Base-by-base conservation (phyloP, 2,888 invertebrate genomes). In the Thymelicus acteon region DNA sequence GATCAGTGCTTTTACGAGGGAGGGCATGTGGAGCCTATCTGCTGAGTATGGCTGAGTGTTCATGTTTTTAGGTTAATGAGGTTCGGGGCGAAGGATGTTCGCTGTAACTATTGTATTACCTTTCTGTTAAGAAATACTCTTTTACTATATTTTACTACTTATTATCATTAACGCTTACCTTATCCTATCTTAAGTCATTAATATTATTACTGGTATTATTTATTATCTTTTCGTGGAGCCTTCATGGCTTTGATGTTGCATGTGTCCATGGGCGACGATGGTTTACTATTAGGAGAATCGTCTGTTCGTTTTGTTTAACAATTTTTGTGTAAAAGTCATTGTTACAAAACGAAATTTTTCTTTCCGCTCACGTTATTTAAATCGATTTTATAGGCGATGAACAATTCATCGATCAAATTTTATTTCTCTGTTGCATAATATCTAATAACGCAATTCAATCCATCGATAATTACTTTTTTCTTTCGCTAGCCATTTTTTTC, bases 31-130 rank as follows among this genome's bases (percentile, higher is more conserved):
- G 19, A 49, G 61, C 70, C 52, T 64, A 65, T 70, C 40, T 65
- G 64, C 64, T 60, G 63, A 70, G 70, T 70, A 60, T 49, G 60
- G 57, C 57, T 40, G 60, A 70, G 70, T 70, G 64, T 40, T 60
- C 69, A 7, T n/a, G 64, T 70, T 64, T 65, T 65, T 70, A 70
- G 40, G 61, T 49, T 54, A 54, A 62, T 57, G 61, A 60, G 40
- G 7, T 61, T 44, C 12, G 54, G n/a, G 6, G 44, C 52, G 15
- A 37, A 66, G 47, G 31, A 54, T 31, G 54, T 39, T 49, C 10
- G 62, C 37, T 63, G 6, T 49, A 15, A 24, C 12, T n/a, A n/a
- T 62, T 2, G 48, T 15, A 37, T 24, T 54, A 49, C n/a, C 13
- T 6, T n/a, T n/a, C 37, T 58, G 12, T 37, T 7, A 5, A 60